phyloP scores from a whole-genome alignment of 2,113 vertebrate genomes.

The Pithys albifrons region DNA sequence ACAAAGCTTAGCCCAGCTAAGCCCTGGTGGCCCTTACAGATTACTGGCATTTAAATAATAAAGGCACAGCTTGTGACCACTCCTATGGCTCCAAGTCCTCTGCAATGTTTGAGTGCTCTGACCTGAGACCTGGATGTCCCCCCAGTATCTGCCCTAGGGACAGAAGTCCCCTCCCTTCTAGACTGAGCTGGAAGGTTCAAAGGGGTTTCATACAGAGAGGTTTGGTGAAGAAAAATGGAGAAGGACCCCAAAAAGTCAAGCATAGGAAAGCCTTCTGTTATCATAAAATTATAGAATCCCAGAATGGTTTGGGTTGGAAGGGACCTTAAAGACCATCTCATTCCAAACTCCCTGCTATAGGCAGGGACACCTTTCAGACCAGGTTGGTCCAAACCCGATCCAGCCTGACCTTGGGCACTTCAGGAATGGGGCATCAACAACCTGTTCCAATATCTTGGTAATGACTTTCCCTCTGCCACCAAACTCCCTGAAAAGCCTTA shows the following conservation, averaged over 20 bases:
- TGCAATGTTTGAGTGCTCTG: neutral
- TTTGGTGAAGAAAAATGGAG: neutral
- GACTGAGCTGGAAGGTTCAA: neutral
- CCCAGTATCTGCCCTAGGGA: neutral
- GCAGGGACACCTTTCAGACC: neutral
- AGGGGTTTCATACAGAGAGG: rapidly evolving
- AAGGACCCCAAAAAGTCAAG: neutral
- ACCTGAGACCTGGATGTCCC: neutral
- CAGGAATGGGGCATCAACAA: too few relatives aligned
- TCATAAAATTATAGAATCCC: neutral
- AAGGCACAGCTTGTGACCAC: neutral
- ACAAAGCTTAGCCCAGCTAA: neutral
- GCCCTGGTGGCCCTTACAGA: neutral
- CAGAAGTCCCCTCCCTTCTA: neutral
- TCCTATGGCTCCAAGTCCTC: neutral
- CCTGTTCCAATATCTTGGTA: neutral
- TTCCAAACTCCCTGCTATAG: neutral
- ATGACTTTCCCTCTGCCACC: neutral
- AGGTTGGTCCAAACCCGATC: neutral
- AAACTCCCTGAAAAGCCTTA: neutral
- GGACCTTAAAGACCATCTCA: neutral
- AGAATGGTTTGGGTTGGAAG: neutral
- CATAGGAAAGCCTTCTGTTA: neutral
- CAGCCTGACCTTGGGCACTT: neutral
- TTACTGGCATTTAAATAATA: neutral